Percentiles rank a stretch among this genome's conserved stretches.
phyloP scores from a whole-genome alignment of 2,888 invertebrate genomes.

The Willowsia nigromaculata region DNA sequence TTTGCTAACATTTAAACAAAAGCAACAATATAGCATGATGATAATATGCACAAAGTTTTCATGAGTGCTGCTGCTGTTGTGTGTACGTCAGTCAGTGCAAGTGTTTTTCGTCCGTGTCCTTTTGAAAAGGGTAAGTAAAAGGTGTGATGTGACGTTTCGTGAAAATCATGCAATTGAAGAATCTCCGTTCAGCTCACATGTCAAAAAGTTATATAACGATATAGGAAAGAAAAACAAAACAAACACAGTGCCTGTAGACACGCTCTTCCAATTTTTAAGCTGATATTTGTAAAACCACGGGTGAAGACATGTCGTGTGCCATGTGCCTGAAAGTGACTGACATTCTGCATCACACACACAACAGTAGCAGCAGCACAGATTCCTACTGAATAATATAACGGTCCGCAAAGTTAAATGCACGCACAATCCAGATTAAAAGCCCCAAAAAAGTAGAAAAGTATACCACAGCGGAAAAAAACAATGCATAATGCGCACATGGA shows the following conservation, averaged over 20 bases:
- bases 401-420: constrained; percentile 59
- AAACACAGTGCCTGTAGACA: constrained; percentile 31
- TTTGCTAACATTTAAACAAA: constrained; percentile 36
- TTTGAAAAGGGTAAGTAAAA: constrained; percentile 40
- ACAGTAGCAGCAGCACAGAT: neutral
- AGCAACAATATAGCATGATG: neutral
- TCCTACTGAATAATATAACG: constrained; percentile 46
- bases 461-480: constrained; percentile 35
- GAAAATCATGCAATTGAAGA: constrained; percentile 64
- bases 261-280: constrained; percentile 55
- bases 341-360: constrained; percentile 25
- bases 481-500: constrained; percentile 65
- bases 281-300: constrained; percentile 35
- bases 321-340: constrained; percentile 56
- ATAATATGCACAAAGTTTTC: neutral
- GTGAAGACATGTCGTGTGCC: constrained; percentile 56
- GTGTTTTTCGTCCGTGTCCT: constrained; percentile 48
- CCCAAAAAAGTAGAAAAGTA: constrained; percentile 32
- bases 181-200: constrained; percentile 56
- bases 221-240: constrained; percentile 11
- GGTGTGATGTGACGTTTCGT: constrained; percentile 62
- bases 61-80: neutral
- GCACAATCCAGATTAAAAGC: constrained; percentile 69
- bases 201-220: constrained; percentile 34
- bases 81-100: constrained; percentile 41